Conservation (phyloP, 2,888 invertebrate genomes). For the Omphaloscelis lunosa region DNA sequence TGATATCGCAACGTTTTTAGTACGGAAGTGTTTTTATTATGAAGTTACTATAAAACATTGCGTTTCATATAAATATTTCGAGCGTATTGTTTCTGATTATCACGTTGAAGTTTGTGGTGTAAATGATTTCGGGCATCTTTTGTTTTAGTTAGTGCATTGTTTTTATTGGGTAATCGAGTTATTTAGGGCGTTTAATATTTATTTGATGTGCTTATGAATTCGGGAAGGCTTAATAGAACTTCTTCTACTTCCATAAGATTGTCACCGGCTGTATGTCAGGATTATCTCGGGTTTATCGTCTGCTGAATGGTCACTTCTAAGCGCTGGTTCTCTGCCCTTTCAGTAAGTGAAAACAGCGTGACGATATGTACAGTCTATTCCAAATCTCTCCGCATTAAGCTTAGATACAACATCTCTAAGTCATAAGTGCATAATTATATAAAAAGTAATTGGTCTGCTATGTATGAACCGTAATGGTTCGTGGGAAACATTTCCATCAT, state of each 20-base stretch:
- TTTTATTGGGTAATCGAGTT: not conserved
- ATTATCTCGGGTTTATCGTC: not conserved
- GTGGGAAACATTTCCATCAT: constrained; percentile 62
- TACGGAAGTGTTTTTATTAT: constrained; percentile 76
- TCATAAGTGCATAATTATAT: constrained; percentile 57
- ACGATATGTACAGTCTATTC: constrained; percentile 25
- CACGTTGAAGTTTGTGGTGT: constrained; percentile 16
- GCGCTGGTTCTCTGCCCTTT: not conserved
- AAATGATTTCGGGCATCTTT: constrained; percentile 18
- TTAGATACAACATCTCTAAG: constrained; percentile 29
- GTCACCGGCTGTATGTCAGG: not conserved
- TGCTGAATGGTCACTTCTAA: not conserved
- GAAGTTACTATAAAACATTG: constrained; percentile 68
- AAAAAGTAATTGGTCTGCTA: constrained; percentile 58
- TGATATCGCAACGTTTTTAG: constrained; percentile 76
- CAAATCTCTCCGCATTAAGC: constrained; percentile 49
- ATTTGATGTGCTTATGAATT: not conserved
- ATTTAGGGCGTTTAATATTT: not conserved
- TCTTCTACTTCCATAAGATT: not conserved
- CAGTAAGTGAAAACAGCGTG: constrained; percentile 19
- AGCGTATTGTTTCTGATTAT: constrained; percentile 50
- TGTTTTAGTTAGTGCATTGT: constrained; percentile 2
- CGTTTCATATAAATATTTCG: constrained; percentile 55
- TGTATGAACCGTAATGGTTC: constrained; percentile 49
- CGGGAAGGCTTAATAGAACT: not conserved